Evolutionary conservation across 2,113 vertebrate species (phyloP).

Genomic region (Lanius collurio): DNA sequence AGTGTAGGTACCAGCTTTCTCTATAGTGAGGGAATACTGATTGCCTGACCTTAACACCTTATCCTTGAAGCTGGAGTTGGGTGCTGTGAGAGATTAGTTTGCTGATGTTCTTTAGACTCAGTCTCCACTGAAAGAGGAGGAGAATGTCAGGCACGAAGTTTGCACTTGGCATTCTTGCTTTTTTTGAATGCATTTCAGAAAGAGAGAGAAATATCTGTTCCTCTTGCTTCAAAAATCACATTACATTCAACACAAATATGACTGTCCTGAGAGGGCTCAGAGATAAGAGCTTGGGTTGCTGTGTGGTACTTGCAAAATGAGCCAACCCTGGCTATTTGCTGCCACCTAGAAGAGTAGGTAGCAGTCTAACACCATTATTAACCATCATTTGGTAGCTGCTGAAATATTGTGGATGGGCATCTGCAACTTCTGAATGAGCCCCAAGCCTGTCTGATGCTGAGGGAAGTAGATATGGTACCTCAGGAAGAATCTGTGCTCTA

Average conservation of each 20-base stretch:
- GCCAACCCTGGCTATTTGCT: neutral
- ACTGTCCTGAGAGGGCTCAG: neutral
- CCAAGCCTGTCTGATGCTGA: neutral
- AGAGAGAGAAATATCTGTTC: neutral
- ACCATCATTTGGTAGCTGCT: neutral
- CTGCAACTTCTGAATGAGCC: neutral
- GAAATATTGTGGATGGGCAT: neutral
- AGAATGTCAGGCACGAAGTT: neutral
- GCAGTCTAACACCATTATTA: neutral
- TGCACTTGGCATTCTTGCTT: neutral
- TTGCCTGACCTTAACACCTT: neutral
- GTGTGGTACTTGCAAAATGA: neutral
- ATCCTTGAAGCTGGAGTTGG: neutral
- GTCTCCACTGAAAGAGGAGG: neutral
- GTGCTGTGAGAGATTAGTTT: neutral
- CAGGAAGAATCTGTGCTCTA: neutral
- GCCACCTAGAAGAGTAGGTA: neutral
- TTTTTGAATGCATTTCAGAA: neutral
- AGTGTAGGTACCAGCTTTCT: neutral
- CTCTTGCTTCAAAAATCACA: neutral
- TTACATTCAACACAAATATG: neutral
- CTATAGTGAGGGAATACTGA: neutral
- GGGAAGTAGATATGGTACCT: neutral
- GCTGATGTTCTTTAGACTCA: neutral
- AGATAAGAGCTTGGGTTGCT: neutral